Conservation (phyloP, 2,888 invertebrate genomes). For the Athalia cordata region DNA sequence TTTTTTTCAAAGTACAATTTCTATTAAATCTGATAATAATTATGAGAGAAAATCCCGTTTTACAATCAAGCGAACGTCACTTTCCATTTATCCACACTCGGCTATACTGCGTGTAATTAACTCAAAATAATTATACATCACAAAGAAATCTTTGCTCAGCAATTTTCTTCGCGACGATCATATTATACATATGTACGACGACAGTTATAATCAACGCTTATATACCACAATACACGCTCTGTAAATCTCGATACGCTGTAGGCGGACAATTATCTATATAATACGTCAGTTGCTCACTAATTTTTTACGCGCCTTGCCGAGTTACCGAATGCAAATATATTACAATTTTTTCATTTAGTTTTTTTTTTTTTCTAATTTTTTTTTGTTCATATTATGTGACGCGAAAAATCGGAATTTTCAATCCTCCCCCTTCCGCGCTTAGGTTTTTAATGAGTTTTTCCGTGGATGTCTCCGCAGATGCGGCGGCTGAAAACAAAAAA, state of each 20-base stretch:
- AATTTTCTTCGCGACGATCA: conserved; percentile 11
- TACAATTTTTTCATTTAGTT: neutral
- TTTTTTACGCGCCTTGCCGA: too few relatives aligned
- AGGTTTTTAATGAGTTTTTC: conserved; percentile 67
- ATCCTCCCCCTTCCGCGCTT: conserved; percentile 50
- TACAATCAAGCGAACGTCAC: neutral
- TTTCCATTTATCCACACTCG: conserved; percentile 2
- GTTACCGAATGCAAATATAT: too few relatives aligned
- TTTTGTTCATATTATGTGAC: neutral
- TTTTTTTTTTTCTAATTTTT: neutral
- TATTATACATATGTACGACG: neutral
- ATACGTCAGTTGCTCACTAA: too few relatives aligned
- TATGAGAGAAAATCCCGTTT: neutral
- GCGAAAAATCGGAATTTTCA: conserved; percentile 51
- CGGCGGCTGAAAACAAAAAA: conserved; percentile 9
- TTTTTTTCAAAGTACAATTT: neutral
- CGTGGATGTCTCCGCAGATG: conserved; percentile 57
- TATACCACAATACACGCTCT: conserved; percentile 15
- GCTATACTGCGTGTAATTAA: neutral
- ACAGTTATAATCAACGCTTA: neutral
- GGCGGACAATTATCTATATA: too few relatives aligned
- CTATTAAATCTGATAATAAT: neutral
- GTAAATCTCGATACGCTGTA: too few relatives aligned
- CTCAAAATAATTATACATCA: conserved; percentile 9
- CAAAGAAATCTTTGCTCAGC: too few relatives aligned